Percentiles rank a stretch among this genome's conserved stretches.
These are phyloP conservation scores for Digitonthophagus gazella DNA, from an alignment of 2,888 invertebrate species.

Conservation along the genomic window DNA sequence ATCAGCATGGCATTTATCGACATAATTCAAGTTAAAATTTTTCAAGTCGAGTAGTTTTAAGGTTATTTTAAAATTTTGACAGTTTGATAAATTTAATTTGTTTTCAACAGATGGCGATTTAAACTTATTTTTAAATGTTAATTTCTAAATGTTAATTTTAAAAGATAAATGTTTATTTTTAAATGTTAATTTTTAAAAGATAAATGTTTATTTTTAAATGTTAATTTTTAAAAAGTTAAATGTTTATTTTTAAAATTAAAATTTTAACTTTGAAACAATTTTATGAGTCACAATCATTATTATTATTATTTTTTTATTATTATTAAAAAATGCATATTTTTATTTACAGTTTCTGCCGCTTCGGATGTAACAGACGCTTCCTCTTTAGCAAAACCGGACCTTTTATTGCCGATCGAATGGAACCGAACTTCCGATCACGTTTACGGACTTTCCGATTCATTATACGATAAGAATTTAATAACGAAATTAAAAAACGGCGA, in stretches of 20 bases:
- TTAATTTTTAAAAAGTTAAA: too few species aligned
- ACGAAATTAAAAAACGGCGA: constrained; percentile 69
- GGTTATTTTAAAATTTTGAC: too few species aligned
- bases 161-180: too few species aligned
- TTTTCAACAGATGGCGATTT: too few species aligned
- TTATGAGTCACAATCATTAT: background rate
- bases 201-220: background rate
- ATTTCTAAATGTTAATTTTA: too few species aligned
- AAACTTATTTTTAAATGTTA: background rate
- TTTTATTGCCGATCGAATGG: constrained; percentile 55
- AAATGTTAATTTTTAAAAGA: background rate
- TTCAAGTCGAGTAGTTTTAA: too few species aligned
- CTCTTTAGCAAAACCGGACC: constrained; percentile 32
- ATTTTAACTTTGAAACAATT: background rate
- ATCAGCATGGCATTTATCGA: too few species aligned
- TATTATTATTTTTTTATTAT: background rate
- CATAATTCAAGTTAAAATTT: too few species aligned
- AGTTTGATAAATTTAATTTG: too few species aligned
- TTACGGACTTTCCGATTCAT: constrained; percentile 71
- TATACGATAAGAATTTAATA: constrained; percentile 81
- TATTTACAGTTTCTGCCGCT: constrained; percentile 12
- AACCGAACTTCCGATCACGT: constrained; percentile 58
- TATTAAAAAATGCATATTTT: constrained; percentile 1
- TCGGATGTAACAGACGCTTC: constrained; percentile 11
- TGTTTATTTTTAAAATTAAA: background rate